Conservation (phyloP, 2,888 invertebrate species). For the Byasa hedistus region DNA sequence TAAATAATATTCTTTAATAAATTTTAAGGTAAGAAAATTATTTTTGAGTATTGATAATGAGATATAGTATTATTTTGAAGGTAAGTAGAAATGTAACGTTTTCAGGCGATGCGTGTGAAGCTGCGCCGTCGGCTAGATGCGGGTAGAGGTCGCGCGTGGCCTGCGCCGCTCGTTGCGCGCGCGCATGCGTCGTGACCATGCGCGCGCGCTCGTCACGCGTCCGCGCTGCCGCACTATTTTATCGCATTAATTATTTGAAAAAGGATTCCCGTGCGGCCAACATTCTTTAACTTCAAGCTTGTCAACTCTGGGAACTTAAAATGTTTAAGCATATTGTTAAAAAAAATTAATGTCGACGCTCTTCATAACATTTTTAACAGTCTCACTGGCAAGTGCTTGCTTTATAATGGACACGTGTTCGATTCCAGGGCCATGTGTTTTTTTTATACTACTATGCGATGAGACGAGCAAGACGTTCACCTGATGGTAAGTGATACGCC, state of each 20-base stretch:
- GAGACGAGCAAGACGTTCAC: too few species aligned
- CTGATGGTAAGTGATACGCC: too few species aligned
- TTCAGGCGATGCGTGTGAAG: constrained; percentile 24
- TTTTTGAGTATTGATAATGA: too few species aligned
- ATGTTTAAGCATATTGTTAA: constrained; percentile 32
- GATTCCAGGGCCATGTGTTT: too few species aligned
- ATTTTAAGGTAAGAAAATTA: too few species aligned
- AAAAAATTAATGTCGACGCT: constrained; percentile 9
- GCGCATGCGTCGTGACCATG: constrained; percentile 75
- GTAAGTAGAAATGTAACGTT: constrained; percentile 36
- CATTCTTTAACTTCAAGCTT: constrained; percentile 54
- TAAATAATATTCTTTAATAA: too few species aligned
- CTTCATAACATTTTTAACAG: neutral
- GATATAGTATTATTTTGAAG: neutral
- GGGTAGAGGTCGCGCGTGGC: constrained; percentile 66
- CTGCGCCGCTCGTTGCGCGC: constrained; percentile 58
- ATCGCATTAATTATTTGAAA: constrained; percentile 80
- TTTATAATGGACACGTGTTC: too few species aligned
- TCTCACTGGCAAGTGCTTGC: too few species aligned
- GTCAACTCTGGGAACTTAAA: constrained; percentile 62
- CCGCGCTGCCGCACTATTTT: constrained; percentile 72
- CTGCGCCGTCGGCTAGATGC: constrained; percentile 30
- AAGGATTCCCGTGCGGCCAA: constrained; percentile 69
- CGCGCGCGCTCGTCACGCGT: constrained; percentile 77
- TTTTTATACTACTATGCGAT: too few species aligned